Evolutionary conservation across 30 jellyfish, hydroid and myxozoan species (phyloP), one percentile per base, ranked within the genome.

Genomic region (Aurelia aurita complex sp. Pacific): DNA sequence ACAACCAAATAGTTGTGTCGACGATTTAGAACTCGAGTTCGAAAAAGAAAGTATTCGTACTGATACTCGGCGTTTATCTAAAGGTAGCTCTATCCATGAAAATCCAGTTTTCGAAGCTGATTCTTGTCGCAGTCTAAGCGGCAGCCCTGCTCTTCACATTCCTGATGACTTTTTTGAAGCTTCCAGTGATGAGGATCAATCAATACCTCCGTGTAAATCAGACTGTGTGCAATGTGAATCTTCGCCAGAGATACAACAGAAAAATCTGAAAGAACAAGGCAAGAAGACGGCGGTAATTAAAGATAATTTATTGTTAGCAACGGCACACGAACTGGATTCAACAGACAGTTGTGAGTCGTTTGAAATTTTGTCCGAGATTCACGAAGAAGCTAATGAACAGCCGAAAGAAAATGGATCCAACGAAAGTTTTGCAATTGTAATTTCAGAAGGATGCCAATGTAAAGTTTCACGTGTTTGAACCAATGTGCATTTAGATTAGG

Each of bases 361-460:
- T 65, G 93, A 84, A 64, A 66, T 84, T 18, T 40, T 84, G 19
- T 73, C 87, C 5, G 80, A 46, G 23, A 64, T 61, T 29, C 66
- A 36, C 2, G 93, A 75, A 34, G 52, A 9, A 33, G 23, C 53
- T 54, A 54, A 61, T 18, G 66, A 38, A 32, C 46, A 10, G 19
- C 82, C 32, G 33, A 52, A 46, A 15, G 76, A 40, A 3, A 66
- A 71, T 10, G 93, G 76, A 19, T 73, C 87, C 0, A 57, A 73
- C 40, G 93, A 84, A 59, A 73, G 93, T 42, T 84, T 84, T 74
- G 83, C 87, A 5, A 69, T 84, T 11, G 87, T 84, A 17, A 34
- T 62, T 8, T 60, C 87, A 15, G 93, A 84, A 5, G 52, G 23
- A 5, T 17, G 71, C 18, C 84, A 74, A 6, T 23, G 70, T 61